Conservation (phyloP, 1,140 invertebrate species). For the Halictus rubicundus region DNA sequence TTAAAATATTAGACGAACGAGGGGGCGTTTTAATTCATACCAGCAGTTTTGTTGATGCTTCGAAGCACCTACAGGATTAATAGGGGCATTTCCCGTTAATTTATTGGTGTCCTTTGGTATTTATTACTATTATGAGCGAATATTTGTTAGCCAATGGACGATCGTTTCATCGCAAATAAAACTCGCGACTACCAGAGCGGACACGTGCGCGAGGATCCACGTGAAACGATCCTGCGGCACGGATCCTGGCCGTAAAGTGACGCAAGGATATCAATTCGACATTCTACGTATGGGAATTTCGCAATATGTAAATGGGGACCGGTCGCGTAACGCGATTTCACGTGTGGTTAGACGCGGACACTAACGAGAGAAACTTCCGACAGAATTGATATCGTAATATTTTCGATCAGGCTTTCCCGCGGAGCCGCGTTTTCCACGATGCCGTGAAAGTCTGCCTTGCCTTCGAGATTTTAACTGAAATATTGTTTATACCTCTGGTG, state of each 20-base stretch:
- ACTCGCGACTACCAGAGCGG: too few species aligned
- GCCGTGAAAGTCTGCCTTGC: not conserved
- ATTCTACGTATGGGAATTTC: not conserved
- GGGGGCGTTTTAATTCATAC: too few species aligned
- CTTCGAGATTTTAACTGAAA: not conserved
- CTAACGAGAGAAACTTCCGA: slow-evolving; percentile 20
- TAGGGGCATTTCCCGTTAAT: too few species aligned
- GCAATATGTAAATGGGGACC: slow-evolving; percentile 29
- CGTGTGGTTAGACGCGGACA: not conserved
- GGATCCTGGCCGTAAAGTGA: not conserved
- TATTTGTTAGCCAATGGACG: not conserved
- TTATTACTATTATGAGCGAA: not conserved
- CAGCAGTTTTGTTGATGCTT: too few species aligned
- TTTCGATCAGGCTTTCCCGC: not conserved
- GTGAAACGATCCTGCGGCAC: not conserved
- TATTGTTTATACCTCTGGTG: not conserved
- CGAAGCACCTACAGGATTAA: too few species aligned
- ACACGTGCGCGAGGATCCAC: slow-evolving; percentile 2
- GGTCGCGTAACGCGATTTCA: slow-evolving; percentile 15
- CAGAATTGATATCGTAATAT: slow-evolving; percentile 12
- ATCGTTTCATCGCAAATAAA: too few species aligned
- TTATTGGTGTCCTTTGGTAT: too few species aligned
- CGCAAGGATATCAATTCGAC: slow-evolving; percentile 22
- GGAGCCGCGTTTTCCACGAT: too few species aligned
- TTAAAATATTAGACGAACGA: too few species aligned